phyloP scores from a whole-genome alignment of 2,113 vertebrate genomes.

The Dasyornis broadbenti region DNA sequence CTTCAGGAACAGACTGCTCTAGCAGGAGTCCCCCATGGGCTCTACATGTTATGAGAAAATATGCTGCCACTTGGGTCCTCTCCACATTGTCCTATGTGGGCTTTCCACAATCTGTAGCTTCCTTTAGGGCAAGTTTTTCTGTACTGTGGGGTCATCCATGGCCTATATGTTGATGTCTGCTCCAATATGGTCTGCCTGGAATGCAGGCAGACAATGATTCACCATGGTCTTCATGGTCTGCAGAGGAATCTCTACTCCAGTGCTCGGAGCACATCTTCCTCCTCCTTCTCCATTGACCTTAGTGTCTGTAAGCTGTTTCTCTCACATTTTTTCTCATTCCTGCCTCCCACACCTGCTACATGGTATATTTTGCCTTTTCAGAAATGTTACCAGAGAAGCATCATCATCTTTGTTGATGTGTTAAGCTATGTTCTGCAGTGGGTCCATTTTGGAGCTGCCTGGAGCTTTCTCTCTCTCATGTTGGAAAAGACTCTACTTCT shows the following conservation, averaged over 20 bases:
- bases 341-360: background rate
- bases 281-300: background rate
- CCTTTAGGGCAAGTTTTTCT: background rate
- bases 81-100: background rate
- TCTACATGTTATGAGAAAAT: background rate
- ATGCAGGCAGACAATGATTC: background rate
- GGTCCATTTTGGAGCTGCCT: background rate
- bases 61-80: background rate
- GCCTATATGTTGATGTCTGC: background rate
- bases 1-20: background rate
- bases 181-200: background rate
- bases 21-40: fast-evolving
- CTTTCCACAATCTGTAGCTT: background rate
- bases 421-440: background rate
- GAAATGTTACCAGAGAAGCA: background rate
- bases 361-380: background rate
- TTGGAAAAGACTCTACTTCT: background rate
- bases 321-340: background rate
- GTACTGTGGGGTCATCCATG: fast-evolving
- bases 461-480: background rate
- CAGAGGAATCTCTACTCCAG: background rate
- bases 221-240: background rate
- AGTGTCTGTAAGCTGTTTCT: background rate
- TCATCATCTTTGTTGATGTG: background rate
- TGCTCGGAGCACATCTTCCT: background rate